Percentiles rank a stretch among this genome's conserved stretches.
These are phyloP conservation scores for Brachionus paranguensis DNA, from an alignment of 1,140 invertebrate species.

Conservation along the genomic window DNA sequence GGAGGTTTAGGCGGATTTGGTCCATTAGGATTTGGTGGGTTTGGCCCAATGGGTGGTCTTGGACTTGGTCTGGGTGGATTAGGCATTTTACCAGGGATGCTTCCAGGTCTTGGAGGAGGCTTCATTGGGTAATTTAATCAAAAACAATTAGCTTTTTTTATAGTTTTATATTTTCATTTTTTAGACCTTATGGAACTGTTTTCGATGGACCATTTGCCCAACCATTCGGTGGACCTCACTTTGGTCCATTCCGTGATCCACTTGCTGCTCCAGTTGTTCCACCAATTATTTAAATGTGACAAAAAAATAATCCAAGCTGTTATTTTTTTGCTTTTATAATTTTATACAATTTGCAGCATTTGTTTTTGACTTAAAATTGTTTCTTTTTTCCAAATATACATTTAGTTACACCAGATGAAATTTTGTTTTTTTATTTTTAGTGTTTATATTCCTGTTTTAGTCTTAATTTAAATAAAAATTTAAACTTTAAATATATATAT, in stretches of 20 bases:
- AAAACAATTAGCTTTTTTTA: neutral
- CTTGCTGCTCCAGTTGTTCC: constrained; percentile 22
- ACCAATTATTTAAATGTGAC: constrained; percentile 24
- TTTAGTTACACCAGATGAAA: neutral
- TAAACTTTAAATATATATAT: neutral
- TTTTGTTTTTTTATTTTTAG: constrained; percentile 12
- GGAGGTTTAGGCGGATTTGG: neutral
- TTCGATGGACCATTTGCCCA: constrained; percentile 35
- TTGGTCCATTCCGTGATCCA: constrained; percentile 39
- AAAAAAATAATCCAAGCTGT: neutral
- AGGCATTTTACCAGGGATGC: neutral
- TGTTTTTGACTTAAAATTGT: constrained; percentile 7
- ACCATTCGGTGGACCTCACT: constrained; percentile 23
- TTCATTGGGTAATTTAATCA: constrained; percentile 12
- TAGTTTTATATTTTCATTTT: neutral
- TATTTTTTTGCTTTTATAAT: constrained; percentile 27
- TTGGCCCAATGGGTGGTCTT: neutral
- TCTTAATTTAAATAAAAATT: constrained; percentile 30
- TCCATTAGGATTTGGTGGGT: neutral
- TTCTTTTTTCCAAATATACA: neutral
- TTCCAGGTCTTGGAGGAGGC: constrained; percentile 6
- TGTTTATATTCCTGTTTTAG: constrained; percentile 26
- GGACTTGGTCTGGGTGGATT: neutral
- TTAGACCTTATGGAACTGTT: constrained; percentile 32
- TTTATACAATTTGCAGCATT: constrained; percentile 32